A percentile compares a stretch with the other conserved stretches of the same genome.
Evolutionary conservation across 2,113 vertebrate genomes (phyloP).

Genomic region (Mesocricetus auratus): DNA sequence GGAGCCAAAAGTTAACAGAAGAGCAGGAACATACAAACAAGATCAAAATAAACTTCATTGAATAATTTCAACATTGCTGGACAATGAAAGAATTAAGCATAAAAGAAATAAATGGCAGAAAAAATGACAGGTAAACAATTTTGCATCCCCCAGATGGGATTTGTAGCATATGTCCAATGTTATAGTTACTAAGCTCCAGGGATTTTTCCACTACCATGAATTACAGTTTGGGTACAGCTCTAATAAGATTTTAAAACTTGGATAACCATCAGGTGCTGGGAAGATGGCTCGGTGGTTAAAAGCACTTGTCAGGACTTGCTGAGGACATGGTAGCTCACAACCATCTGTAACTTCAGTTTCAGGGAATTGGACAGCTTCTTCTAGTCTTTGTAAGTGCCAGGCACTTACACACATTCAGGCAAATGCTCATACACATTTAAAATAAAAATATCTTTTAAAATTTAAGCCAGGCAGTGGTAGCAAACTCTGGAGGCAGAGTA

Average conservation of each 20-base stretch:
- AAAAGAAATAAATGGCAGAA: constrained; percentile 15
- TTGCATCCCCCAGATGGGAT: constrained; percentile 58
- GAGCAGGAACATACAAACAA: constrained; percentile 36
- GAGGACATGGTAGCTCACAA: neutral
- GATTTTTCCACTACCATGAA: constrained; percentile 18
- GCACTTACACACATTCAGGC: too few species aligned
- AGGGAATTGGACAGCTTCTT: neutral
- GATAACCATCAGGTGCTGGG: neutral
- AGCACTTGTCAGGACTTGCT: too few species aligned
- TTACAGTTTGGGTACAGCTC: constrained; percentile 21
- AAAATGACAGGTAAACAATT: constrained; percentile 65
- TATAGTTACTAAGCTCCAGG: constrained; percentile 60
- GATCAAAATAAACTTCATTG: constrained; percentile 43
- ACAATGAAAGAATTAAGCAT: constrained; percentile 55
- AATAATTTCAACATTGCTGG: constrained; percentile 23
- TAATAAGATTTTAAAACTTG: constrained; percentile 16
- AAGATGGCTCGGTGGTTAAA: neutral
- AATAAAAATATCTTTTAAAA: neutral
- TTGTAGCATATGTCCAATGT: constrained; percentile 59
- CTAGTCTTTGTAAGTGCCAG: neutral
- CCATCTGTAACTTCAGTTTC: neutral
- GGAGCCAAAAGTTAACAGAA: constrained; percentile 15
- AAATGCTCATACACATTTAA: neutral
- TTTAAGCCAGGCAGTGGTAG: neutral
- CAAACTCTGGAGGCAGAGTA: neutral